These are phyloP conservation scores for Triplophysa dalaica DNA, from an alignment of 2,113 vertebrate species.

Conservation along the genomic window DNA sequence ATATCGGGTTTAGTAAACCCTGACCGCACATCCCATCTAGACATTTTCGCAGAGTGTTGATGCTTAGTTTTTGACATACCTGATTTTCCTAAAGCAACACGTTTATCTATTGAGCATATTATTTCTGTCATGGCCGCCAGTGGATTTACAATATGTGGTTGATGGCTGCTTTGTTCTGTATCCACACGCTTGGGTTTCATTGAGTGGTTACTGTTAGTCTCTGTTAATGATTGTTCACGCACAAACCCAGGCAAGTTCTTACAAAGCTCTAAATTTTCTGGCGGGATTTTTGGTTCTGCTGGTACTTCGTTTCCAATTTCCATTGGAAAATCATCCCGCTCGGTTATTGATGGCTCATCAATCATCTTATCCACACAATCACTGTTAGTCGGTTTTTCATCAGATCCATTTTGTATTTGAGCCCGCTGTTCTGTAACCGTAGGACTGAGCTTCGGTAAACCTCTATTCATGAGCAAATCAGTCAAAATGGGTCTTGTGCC, in stretches of 20 bases:
- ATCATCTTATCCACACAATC: no score
- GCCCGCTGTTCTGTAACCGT: no score
- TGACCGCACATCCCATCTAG: background rate
- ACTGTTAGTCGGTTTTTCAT: no score
- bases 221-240: slow-evolving; percentile 2
- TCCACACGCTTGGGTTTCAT: background rate
- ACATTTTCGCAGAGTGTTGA: background rate
- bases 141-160: slow-evolving; percentile 3
- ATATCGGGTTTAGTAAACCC: background rate
- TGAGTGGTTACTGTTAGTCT: background rate
- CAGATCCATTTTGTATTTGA: no score
- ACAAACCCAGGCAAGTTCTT: background rate
- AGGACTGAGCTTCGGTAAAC: no score
- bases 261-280: background rate
- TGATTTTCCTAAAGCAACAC: background rate
- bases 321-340: background rate
- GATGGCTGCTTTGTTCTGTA: background rate
- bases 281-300: no score
- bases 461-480: no score
- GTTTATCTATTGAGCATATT: background rate
- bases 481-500: no score
- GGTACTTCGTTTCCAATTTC: no score
- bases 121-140: background rate
- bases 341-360: background rate
- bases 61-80: background rate